Base-by-base conservation (phyloP, 2,113 vertebrate genomes). In the Aplodontia rufa region DNA sequence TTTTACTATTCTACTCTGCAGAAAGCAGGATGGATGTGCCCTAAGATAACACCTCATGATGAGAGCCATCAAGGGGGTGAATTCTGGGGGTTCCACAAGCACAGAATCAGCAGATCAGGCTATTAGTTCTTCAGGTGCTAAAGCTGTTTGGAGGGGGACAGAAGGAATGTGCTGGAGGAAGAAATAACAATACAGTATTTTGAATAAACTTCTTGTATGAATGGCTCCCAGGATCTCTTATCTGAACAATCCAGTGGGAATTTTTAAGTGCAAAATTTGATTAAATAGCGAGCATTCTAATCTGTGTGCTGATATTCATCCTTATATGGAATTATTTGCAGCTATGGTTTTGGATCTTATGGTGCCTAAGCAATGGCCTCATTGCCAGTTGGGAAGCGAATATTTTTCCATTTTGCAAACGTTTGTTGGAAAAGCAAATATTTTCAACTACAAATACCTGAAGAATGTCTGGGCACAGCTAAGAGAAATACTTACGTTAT, bases 361-460 rank as follows among this genome's bases (percentile, higher is more conserved):
- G 16, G 37, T 32, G 13, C 40, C 64, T 82, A 35, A 87, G 51
- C 64, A 71, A n/a, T 47, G 32, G 64, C 55, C 66, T 95, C 62
- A 24, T 58, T 89, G 78, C 91, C 86, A n/a, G 16, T 55, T 13
- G 45, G n/a, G 49, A 75, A 94, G 85, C 49, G 92, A 96, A 93
- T 87, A 89, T 94, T 94, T 94, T 94, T 96, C 74, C 58, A 96
- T 93, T 94, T 97, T 93, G 83, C 47, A 84, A 90, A 93, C 47
- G 74, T 74, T 95, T 79, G 35, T 80, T 89, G 58, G 81, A 86
- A 90, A 88, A 88, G 64, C 85, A 95, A 94, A 78, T 76, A 90
- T 81, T 95, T 90, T 88, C 79, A 87, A 47, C 49, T 64, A 47
- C n/a, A 37, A 87, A 87, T 14, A 95, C 64, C 69, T 93, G 64